A percentile compares a stretch with the other conserved stretches of the same genome.
phyloP scores from a whole-genome alignment of 1,140 invertebrate species.

The Acyrthosiphon pisum region DNA sequence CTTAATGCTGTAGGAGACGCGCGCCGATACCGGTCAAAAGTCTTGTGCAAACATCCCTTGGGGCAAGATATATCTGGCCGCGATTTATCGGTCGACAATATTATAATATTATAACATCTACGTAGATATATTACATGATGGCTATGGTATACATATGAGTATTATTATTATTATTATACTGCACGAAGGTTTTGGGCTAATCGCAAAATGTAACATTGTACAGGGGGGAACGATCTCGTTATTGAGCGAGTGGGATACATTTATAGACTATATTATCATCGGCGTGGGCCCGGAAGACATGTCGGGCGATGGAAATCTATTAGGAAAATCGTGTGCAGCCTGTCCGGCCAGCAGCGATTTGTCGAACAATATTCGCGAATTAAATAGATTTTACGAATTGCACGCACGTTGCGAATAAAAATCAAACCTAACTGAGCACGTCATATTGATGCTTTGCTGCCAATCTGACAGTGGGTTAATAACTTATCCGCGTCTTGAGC shows the following conservation, averaged over 20 bases:
- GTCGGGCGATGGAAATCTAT: background rate
- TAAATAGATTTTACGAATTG: background rate
- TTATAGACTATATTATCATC: background rate
- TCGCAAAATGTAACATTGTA: background rate
- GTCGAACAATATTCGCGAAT: conserved; percentile 1
- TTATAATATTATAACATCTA: background rate
- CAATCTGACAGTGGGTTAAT: conserved; percentile 37
- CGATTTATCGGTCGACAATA: background rate
- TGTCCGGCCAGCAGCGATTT: conserved; percentile 1
- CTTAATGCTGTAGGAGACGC: background rate
- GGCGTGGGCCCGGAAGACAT: background rate
- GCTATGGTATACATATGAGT: background rate
- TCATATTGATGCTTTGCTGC: background rate
- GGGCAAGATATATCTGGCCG: conserved; percentile 3
- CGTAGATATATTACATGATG: background rate
- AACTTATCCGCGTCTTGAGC: background rate
- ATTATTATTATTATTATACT: conserved; percentile 20
- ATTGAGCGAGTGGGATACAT: background rate
- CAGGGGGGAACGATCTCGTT: background rate
- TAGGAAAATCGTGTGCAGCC: background rate
- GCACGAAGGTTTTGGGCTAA: background rate
- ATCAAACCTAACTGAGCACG: background rate
- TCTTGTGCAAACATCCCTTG: conserved; percentile 20
- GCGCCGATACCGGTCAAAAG: conserved; percentile 31
- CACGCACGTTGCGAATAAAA: background rate